A percentile compares a stretch with the other conserved stretches of the same genome.
Conservation (phyloP, 2,113 vertebrate genomes). For the Micronisus gabar region DNA sequence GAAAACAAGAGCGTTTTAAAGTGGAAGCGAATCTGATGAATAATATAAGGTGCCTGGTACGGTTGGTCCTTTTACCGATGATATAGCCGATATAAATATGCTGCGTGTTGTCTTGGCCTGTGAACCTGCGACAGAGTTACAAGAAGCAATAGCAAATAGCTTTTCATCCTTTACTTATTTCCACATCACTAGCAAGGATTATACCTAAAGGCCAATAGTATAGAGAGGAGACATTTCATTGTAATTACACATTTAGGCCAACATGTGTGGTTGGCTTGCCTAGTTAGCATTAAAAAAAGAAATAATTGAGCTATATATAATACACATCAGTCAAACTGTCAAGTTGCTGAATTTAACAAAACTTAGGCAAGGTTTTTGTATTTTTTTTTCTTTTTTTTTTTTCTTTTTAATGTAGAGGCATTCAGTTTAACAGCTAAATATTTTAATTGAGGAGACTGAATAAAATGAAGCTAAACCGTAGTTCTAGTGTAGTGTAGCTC, state of each 20-base stretch:
- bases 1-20: constrained; percentile 12
- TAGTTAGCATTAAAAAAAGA: constrained; percentile 83
- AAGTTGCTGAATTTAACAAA: constrained; percentile 75
- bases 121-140: constrained; percentile 51
- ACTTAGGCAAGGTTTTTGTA: constrained; percentile 66
- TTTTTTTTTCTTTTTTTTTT: neutral
- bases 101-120: constrained; percentile 23
- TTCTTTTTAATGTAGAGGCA: constrained; percentile 66
- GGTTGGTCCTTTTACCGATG: constrained; percentile 20
- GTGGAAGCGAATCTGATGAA: neutral
- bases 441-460: constrained; percentile 69
- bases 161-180: constrained; percentile 64
- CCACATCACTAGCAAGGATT: constrained; percentile 68
- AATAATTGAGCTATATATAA: constrained; percentile 80
- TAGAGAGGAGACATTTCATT: constrained; percentile 71
- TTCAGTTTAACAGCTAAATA: constrained; percentile 71
- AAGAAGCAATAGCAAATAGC: constrained; percentile 55
- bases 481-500: constrained; percentile 64
- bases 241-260: constrained; percentile 73
- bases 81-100: neutral
- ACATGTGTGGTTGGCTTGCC: constrained; percentile 75
- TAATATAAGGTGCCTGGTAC: constrained; percentile 9
- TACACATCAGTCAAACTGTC: constrained; percentile 80
- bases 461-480: constrained; percentile 54
- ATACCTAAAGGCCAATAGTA: constrained; percentile 68